phyloP scores from a whole-genome alignment of 1,140 invertebrate genomes.

The Meloidogyne floridensis region DNA sequence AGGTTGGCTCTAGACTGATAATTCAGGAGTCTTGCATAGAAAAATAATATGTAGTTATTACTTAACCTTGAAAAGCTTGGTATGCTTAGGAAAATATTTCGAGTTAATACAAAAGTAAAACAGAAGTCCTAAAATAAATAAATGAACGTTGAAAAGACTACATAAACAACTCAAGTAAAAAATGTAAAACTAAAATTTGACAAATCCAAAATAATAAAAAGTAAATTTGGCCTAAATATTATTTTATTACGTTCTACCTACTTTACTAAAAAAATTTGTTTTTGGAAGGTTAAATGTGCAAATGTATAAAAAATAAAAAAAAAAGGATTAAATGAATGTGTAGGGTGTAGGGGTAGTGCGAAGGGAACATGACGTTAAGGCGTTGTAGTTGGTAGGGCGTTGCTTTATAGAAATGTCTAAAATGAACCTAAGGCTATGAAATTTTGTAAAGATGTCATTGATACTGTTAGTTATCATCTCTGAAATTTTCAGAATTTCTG shows the following conservation, averaged over 20 bases:
- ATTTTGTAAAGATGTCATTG: not conserved
- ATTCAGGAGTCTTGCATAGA: no score
- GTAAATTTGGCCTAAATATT: conserved; percentile 2
- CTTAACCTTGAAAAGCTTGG: no score
- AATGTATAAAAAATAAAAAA: not conserved
- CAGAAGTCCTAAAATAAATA: not conserved
- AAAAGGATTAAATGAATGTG: not conserved
- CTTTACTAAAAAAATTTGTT: not conserved
- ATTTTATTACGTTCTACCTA: not conserved
- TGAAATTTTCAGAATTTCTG: not conserved
- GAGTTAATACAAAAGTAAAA: no score
- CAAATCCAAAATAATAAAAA: not conserved
- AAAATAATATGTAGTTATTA: no score
- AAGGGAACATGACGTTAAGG: not conserved
- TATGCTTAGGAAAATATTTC: no score
- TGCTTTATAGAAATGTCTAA: not conserved
- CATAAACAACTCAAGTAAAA: not conserved
- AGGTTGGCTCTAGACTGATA: no score
- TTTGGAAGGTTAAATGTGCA: not conserved
- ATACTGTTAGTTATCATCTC: not conserved
- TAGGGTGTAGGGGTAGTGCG: not conserved
- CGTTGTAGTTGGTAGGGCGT: not conserved
- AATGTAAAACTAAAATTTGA: not conserved
- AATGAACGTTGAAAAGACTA: not conserved
- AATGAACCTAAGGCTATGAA: not conserved